Evolutionary conservation across 1,140 invertebrate species (phyloP).

Genomic region (Elymnias hypermnestra): DNA sequence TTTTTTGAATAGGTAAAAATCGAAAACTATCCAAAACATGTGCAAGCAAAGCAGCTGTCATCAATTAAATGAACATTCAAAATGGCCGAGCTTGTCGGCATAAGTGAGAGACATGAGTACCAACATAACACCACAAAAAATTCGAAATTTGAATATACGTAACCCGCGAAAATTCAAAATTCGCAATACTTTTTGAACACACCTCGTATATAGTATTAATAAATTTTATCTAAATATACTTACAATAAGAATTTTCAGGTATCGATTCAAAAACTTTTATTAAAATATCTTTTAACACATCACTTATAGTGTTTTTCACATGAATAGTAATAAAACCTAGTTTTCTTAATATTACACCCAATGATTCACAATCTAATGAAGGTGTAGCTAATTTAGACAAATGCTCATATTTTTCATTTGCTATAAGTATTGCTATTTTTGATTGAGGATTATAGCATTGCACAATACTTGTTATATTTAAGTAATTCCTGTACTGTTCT

Average conservation of each 20-base stretch:
- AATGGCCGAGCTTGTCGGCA: too few species aligned
- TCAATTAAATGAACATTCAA: too few species aligned
- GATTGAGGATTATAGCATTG: constrained; percentile 44
- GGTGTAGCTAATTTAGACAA: constrained; percentile 62
- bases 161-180: too few species aligned
- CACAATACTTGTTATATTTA: constrained; percentile 25
- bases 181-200: too few species aligned
- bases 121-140: too few species aligned
- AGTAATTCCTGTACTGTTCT: constrained; percentile 32
- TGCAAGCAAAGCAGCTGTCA: too few species aligned
- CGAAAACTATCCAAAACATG: too few species aligned
- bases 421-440: constrained; percentile 61
- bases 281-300: constrained; percentile 43
- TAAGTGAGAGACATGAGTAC: too few species aligned
- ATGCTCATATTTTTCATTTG: constrained; percentile 57
- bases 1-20: too few species aligned
- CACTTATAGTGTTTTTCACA: constrained; percentile 48
- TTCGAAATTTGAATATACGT: too few species aligned
- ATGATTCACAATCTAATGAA: constrained; percentile 56
- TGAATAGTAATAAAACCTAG: constrained; percentile 57
- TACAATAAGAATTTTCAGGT: constrained; percentile 65
- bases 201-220: too few species aligned
- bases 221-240: too few species aligned
- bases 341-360: constrained; percentile 45
- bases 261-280: constrained; percentile 35